Base-by-base conservation (phyloP, 1,140 invertebrate species). In the Bradynema listronoti region DNA sequence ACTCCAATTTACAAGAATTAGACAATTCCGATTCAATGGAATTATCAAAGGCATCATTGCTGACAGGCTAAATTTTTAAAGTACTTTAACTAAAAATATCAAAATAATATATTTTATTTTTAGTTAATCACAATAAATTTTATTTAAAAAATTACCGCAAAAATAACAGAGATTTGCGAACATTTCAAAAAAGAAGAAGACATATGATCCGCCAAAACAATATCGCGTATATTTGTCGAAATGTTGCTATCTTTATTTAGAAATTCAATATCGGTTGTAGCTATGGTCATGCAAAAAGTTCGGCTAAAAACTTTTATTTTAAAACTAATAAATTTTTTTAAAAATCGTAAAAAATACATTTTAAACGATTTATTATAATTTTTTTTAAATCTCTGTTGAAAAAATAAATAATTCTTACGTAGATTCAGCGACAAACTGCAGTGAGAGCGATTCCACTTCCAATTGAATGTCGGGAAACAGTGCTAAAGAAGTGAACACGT, bases 181-280 rank as follows among this genome's bases (percentile, higher is more conserved):
- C 60, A 62, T 43, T 66, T 52, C 30, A 65, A 68, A 11, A 32
- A 45, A 4, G 52, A 60, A 0, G 19, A n/a, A 0, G 64, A 52
- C 11, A 16, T n/a, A 61, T 68, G 66, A 50, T 65, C 63, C 11
- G 22, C 34, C 32, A 65, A 66, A n/a, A 25, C 19, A 4, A 70
- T 33, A 22, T 65, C 65, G 7, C 24, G 46, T 19, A 63, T 54
- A 24, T 65, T 41, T n/a, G 27, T 27, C 3, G 4, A 50, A 29
- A n/a, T n/a, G 5, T 24, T 50, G 29, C 34, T 47, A 29, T 47
- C 11, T 19, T 24, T 11, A 39, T 39, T 11, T 11, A 11, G 11
- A 19, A 39, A 19, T 39, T 39, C 36, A 11, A 19, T 19, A 11
- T 39, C 36, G 19, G 19, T 11, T 39, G 11, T 39, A 11, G 36